These are phyloP conservation scores for Macrobrachium rosenbergii DNA, from an alignment of 1,140 invertebrate species.

Conservation along the genomic window DNA sequence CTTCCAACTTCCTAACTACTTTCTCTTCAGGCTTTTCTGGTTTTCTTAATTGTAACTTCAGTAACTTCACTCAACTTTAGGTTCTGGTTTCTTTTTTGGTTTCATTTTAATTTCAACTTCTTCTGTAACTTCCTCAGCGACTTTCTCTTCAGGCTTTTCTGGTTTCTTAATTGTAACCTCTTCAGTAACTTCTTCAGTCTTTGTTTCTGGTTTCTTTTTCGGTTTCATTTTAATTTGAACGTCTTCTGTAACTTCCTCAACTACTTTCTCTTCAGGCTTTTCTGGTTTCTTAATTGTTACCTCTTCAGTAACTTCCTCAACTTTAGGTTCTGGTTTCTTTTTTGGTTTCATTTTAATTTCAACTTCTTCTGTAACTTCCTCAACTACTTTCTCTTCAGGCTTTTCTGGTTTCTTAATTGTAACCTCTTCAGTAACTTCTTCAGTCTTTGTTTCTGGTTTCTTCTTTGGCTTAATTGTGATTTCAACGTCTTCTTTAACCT, in stretches of 20 bases:
- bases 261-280: slow-evolving; percentile 3
- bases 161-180: slow-evolving; percentile 8
- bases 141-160: neutral
- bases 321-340: slow-evolving; percentile 56
- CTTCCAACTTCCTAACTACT: slow-evolving; percentile 23
- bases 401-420: slow-evolving; percentile 1
- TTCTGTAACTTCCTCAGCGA: slow-evolving; percentile 53
- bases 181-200: slow-evolving; percentile 66
- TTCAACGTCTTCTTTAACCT: slow-evolving; percentile 48
- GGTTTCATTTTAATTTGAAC: slow-evolving; percentile 37
- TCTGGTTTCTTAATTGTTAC: slow-evolving; percentile 37
- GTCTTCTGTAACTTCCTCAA: slow-evolving; percentile 38
- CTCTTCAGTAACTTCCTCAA: neutral
- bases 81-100: slow-evolving; percentile 34
- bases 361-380: slow-evolving; percentile 36
- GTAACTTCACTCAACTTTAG: neutral
- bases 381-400: neutral
- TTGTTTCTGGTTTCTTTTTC: slow-evolving; percentile 63
- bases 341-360: slow-evolving; percentile 14
- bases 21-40: slow-evolving; percentile 14
- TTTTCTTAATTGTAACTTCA: slow-evolving; percentile 34
- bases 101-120: slow-evolving; percentile 53
- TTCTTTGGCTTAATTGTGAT: slow-evolving; percentile 36
- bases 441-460: slow-evolving; percentile 52
- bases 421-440: slow-evolving; percentile 60